Base-by-base conservation (phyloP, 1,140 invertebrate species). In the Neodiprion pinetum region DNA sequence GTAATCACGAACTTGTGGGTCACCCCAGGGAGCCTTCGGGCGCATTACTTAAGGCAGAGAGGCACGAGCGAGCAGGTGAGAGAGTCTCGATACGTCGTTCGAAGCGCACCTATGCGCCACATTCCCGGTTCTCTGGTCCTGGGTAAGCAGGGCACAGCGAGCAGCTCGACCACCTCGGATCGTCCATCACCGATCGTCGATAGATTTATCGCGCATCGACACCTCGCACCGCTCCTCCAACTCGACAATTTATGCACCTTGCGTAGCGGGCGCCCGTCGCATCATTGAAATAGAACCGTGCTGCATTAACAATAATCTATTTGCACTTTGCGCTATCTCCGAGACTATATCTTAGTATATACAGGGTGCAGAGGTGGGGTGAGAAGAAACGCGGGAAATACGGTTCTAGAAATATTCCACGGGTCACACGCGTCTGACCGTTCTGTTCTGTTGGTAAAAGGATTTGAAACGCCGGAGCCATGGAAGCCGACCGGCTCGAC, bases 161-260 rank as follows among this genome's bases (percentile, higher is more conserved):
- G 53, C 53, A 9, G n/a, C 11, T 14, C 11, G 53, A 61, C 53
- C 53, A 61, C 28, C 28, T 61, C 53, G 53, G 53, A 17, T 61
- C 53, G 53, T 61, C 53, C n/a, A 61, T 61, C 53, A 61, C 53
- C 11, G 28, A 40, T 40, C 28, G 53, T 61, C 53, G 53, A 61
- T 61, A 61, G 53, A 61, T 61, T 61, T 61, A 61, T 61, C 53
- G 53, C 53, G 53, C 8, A 61, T 61, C 53, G 53, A 17, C 53
- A 61, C 53, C 53, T 61, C 53, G 53, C 53, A 17, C 53, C 53
- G 53, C 53, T 17, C 53, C 53, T 9, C 53, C n/a, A 9, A 40
- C 28, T 61, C 53, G 9, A 61, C 53, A 61, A 61, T 61, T 61
- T 61, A 61, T 61, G 5, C 53, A 17, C 53, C 53, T 14, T 61